phyloP scores from a whole-genome alignment of 2,113 vertebrate species.

The Neolamprologus cancellatus region DNA sequence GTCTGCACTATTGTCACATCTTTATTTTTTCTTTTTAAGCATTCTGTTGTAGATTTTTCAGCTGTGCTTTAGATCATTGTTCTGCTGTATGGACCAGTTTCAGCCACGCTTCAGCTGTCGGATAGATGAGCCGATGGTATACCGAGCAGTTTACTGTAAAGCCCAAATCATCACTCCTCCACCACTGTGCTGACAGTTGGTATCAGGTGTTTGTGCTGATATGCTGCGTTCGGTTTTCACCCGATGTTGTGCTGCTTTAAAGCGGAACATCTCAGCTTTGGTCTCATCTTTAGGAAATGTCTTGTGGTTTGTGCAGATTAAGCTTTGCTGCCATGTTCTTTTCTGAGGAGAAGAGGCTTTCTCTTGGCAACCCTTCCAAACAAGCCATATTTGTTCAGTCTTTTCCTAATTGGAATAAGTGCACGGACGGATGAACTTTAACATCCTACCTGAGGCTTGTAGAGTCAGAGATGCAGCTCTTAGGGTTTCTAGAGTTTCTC shows the following conservation, averaged over 20 bases:
- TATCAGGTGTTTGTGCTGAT: not conserved
- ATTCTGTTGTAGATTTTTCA: not conserved
- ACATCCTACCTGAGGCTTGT: not conserved
- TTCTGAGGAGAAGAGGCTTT: not conserved
- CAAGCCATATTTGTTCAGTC: not conserved
- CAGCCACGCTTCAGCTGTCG: not conserved
- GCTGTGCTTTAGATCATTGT: not conserved
- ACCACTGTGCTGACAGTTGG: not conserved
- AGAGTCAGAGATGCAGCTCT: not conserved
- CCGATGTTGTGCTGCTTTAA: not conserved
- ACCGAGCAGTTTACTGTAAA: not conserved
- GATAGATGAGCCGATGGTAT: not conserved
- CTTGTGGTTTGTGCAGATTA: not conserved
- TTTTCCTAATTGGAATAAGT: not conserved
- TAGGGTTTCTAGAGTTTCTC: not conserved
- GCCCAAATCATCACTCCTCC: not conserved
- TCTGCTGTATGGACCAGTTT: not conserved
- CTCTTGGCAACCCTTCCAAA: not conserved
- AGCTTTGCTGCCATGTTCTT: not conserved
- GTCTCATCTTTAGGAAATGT: not conserved
- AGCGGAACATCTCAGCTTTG: not conserved
- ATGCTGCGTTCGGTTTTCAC: not conserved
- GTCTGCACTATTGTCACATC: not conserved
- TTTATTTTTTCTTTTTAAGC: not conserved
- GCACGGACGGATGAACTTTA: not conserved